phyloP scores from a whole-genome alignment of 2,888 invertebrate genomes.

The Ophion obscuratus region DNA sequence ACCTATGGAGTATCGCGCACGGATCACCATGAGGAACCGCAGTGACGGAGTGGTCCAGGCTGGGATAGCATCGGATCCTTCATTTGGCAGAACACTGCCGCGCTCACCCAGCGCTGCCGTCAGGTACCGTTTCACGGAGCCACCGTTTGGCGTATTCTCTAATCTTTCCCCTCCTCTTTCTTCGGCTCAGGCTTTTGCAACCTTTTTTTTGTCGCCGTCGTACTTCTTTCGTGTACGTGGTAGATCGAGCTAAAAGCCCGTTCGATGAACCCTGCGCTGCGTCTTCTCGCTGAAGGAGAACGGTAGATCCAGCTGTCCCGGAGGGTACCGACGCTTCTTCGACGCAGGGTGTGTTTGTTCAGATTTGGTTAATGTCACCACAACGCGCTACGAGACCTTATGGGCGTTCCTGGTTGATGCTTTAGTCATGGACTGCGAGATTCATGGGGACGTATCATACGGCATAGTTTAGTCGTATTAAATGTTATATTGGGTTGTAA shows the following conservation, averaged over 20 bases:
- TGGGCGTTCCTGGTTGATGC: constrained; percentile 60
- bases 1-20: constrained; percentile 6
- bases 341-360: constrained; percentile 77
- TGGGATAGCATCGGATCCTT: constrained; percentile 38
- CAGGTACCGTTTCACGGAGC: constrained; percentile 46
- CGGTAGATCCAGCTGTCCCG: constrained; percentile 56
- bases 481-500: neutral
- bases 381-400: constrained; percentile 66
- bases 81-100: constrained; percentile 36
- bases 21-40: constrained; percentile 9
- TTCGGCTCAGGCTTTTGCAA: constrained; percentile 32
- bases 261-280: constrained; percentile 12
- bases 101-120: neutral
- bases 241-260: constrained; percentile 39
- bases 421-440: constrained; percentile 70
- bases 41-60: constrained; percentile 28
- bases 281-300: neutral
- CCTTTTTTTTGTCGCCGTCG: constrained; percentile 19
- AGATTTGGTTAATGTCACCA: constrained; percentile 80
- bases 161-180: neutral
- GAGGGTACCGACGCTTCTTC: constrained; percentile 55
- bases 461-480: constrained; percentile 9
- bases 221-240: constrained; percentile 34
- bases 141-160: constrained; percentile 40
- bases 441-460: constrained; percentile 6